Evolutionary conservation across 2,113 vertebrate species (phyloP), one percentile per base, ranked within the genome.

Genomic region (Chloebia gouldiae): DNA sequence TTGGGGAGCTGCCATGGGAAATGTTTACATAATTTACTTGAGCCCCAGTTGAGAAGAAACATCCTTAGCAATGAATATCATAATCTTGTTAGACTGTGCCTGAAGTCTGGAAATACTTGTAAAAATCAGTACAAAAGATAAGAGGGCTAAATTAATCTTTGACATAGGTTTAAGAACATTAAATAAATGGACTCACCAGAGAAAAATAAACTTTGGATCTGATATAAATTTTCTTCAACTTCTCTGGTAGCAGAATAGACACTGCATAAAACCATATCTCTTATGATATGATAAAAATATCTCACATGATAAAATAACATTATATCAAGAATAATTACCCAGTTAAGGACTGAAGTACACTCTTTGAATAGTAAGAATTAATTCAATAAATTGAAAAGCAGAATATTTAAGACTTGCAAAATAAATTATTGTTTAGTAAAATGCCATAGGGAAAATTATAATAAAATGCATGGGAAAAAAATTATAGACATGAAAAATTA

Each of bases 61-160:
- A 92, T 93, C 91, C 65, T 77, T 61, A 83, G 51, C 61, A 91
- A 61, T 91, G 83, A 85, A 90, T n/a, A 86, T 73, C 50, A 91
- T 64, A 21, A 25, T 63, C 30, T 83, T 80, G 45, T 79, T 93
- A 69, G n/a, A 51, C 49, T n/a, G 11, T 53, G 77, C 53, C 65
- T 88, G 37, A 90, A 90, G 80, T 86, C 39, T 90, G 60, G 77
- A 92, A 93, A 90, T 78, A 71, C 24, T 79, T 86, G 61, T 33
- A 89, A 95, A 94, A 88, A 31, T 54, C 33, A 25, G 5, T 50
- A 59, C 10, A 59, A 35, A 59, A 24, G 10, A 59, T 35, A 59
- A 59, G 56, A 59, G 56, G 10, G 15, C 22, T 82, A 81, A 76
- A 92, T 81, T 89, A 5, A 79, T 65, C 31, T 49, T 60, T 91